phyloP scores from a whole-genome alignment of 2,113 vertebrate genomes.

The Rhegmatorhina hoffmannsi region DNA sequence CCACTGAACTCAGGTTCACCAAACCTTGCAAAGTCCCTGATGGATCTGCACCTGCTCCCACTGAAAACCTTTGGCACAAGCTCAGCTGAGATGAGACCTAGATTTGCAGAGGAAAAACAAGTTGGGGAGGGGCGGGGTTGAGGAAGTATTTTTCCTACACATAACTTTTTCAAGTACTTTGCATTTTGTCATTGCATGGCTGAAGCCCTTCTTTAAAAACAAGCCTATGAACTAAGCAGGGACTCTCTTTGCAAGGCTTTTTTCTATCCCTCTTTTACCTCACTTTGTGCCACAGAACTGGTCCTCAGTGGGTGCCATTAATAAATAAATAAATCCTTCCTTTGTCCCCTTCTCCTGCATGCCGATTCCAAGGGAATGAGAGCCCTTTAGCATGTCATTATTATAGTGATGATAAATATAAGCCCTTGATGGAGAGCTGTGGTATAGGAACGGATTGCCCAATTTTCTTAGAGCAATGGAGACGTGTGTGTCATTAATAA shows the following conservation, averaged over 20 bases:
- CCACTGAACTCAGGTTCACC: neutral
- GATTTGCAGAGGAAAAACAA: neutral
- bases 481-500: neutral
- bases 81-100: neutral
- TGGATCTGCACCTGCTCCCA: neutral
- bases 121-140: no score
- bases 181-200: neutral
- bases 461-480: neutral
- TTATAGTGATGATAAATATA: neutral
- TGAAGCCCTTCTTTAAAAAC: neutral
- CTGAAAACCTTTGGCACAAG: neutral
- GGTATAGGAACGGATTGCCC: constrained; percentile 23
- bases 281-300: neutral
- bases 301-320: neutral
- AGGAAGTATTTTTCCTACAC: neutral
- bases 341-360: neutral
- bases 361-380: neutral
- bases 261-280: neutral
- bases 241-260: neutral
- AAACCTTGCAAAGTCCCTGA: neutral
- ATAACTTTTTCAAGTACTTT: neutral
- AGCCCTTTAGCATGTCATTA: neutral
- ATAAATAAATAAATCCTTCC: constrained; percentile 4
- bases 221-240: neutral
- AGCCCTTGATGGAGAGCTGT: neutral